These are phyloP conservation scores for Bembecia ichneumoniformis DNA, from an alignment of 2,888 invertebrate species.

Conservation along the genomic window DNA sequence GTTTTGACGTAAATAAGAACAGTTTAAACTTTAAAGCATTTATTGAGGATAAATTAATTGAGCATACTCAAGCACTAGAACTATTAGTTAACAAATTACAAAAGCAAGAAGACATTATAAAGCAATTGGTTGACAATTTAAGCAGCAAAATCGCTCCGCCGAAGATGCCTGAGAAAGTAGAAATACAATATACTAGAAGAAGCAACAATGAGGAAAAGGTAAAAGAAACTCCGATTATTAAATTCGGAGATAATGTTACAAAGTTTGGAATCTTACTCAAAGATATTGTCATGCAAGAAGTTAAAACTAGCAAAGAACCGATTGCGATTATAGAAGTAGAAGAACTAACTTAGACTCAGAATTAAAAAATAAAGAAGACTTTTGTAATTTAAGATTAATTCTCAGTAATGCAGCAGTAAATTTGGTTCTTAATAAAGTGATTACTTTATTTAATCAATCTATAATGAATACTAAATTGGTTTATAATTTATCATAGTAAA, in stretches of 20 bases:
- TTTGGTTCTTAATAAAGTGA: no score
- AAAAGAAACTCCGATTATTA: slow-evolving; percentile 25
- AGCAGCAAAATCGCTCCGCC: slow-evolving; percentile 23
- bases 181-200: slow-evolving; percentile 22
- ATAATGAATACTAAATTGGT: no score
- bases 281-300: slow-evolving; percentile 27
- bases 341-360: neutral
- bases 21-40: slow-evolving; percentile 20
- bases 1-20: slow-evolving; percentile 6
- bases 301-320: slow-evolving; percentile 12
- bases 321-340: neutral
- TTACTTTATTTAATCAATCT: no score
- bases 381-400: no score
- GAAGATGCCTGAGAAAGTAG: slow-evolving; percentile 34
- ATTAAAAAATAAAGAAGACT: no score
- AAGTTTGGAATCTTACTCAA: slow-evolving; percentile 36
- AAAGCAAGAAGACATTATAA: slow-evolving; percentile 25
- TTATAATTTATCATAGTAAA: no score
- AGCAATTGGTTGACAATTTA: slow-evolving; percentile 29
- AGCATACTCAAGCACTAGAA: slow-evolving; percentile 43
- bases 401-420: no score
- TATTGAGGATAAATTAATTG: slow-evolving; percentile 36
- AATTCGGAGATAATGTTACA: slow-evolving; percentile 32
- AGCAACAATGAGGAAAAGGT: slow-evolving; percentile 13
- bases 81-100: slow-evolving; percentile 28